Evolutionary conservation across 2,797 vertebrate species (phyloP), one percentile per base, ranked within the genome.

Genomic region (Spea hammondii): DNA sequence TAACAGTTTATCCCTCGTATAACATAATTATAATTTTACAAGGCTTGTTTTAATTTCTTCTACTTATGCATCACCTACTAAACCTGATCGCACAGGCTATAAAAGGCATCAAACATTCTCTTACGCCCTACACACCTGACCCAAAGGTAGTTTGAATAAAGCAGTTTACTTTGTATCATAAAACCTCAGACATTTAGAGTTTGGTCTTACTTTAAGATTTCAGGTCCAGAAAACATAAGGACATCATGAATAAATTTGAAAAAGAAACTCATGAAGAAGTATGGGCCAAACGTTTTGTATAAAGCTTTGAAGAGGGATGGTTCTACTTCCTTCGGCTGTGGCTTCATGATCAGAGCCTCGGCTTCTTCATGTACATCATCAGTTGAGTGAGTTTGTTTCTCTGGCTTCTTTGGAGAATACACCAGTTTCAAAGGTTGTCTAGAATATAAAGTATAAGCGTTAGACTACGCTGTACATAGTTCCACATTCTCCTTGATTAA

Each of bases 171-270:
- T 32, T 32, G 32, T 2, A 32, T 32, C 32, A 32, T 32, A 1
- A 32, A 32, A 32, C 32, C 32, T 32, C n/a, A 60, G 10, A 14
- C 57, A 7, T 5, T 13, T 0, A 12, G 13, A 17, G 4, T 6
- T 46, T 32, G 60, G 9, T 72, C 94, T 93, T 87, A 98, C 97
- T 93, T 93, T 70, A 99, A 87, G 85, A 99, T 93, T 87, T 94
- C 93, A 0, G 97, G 97, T 55, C 97, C 96, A 0, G 93, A 82
- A 70, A 99, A 99, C 96, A 99, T 97, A 87, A 99, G 91, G 78
- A 99, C 78, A 84, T 99, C 97, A 3, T 99, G 97, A 50, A 92
- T 70, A 83, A 95, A 86, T 90, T 99, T 99, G 78, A 96, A 98
- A 9, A 98, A 70, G 84, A 93, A 94, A 88, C 96, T 98, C 89